Evolutionary conservation across 2,797 vertebrate species (phyloP).

Genomic region (Falco peregrinus): DNA sequence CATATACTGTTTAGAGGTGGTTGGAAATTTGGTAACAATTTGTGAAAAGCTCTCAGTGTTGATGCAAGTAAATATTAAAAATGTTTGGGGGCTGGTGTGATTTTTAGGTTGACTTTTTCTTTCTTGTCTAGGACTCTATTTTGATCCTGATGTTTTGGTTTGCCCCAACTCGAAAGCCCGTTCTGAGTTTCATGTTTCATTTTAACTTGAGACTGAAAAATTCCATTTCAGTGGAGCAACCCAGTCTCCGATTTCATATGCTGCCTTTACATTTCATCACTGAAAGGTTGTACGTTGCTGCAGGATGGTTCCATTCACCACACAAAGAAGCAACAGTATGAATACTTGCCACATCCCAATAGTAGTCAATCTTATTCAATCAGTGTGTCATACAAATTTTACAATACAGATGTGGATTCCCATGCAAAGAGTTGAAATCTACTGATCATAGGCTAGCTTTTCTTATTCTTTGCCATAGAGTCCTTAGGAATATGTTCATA

Average conservation of each 20-base stretch:
- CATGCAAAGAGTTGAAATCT: background rate
- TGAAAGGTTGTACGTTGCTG: background rate
- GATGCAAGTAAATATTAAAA: background rate
- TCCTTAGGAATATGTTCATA: background rate
- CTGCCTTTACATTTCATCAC: background rate
- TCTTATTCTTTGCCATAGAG: background rate
- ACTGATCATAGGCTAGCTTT: background rate
- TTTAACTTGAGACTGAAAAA: constrained; percentile 40
- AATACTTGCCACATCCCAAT: background rate
- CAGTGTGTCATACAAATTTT: background rate
- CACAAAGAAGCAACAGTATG: background rate
- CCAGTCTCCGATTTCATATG: background rate
- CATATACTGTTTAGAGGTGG: background rate
- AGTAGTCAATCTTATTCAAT: background rate
- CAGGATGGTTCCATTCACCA: background rate
- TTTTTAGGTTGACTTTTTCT: background rate
- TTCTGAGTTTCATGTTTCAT: constrained; percentile 31
- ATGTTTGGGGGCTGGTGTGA: background rate
- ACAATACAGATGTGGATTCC: background rate
- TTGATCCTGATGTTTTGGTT: background rate
- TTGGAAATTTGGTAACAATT: constrained; percentile 36
- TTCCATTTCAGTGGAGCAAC: background rate
- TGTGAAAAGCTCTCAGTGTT: background rate
- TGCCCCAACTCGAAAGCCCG: background rate
- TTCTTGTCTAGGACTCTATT: background rate